Conservation (phyloP, 23 tunicate genomes). For the Oikopleura vanhoeffeni region DNA sequence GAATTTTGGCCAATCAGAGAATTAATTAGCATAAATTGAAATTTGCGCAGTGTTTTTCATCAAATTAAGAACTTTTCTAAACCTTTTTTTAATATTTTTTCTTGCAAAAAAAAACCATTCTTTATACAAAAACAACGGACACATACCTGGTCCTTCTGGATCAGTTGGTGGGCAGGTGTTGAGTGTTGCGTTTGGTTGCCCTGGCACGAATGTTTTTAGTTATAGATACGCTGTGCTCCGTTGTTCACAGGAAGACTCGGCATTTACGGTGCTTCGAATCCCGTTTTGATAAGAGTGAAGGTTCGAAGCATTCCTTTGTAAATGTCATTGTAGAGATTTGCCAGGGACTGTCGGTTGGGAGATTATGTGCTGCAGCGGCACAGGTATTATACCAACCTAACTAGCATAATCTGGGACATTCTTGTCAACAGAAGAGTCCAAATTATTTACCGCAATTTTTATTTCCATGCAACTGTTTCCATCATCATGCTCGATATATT, state of each 20-base stretch:
- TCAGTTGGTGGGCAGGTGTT: neutral
- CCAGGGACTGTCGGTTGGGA: no score
- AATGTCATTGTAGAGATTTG: no score
- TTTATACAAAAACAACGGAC: no score
- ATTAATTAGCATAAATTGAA: no score
- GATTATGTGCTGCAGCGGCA: neutral
- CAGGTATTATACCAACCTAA: neutral
- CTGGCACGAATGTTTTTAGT: neutral
- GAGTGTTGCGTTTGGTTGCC: neutral
- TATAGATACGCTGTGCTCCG: neutral
- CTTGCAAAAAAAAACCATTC: no score
- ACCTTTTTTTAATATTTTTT: no score
- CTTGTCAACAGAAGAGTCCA: no score
- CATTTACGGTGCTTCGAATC: neutral
- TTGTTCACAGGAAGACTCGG: neutral
- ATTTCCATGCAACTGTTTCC: neutral
- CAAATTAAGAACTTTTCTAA: no score
- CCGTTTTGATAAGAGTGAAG: neutral
- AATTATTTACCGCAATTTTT: neutral
- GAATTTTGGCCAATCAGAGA: no score
- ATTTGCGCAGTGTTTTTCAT: no score
- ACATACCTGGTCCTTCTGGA: no score
- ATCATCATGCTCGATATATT: neutral
- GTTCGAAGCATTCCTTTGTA: neutral
- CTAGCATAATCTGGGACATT: slow-evolving; percentile 1